These are phyloP conservation scores for Rhinophrynus dorsalis DNA, from an alignment of 2,797 vertebrate genomes.

Conservation along the genomic window DNA sequence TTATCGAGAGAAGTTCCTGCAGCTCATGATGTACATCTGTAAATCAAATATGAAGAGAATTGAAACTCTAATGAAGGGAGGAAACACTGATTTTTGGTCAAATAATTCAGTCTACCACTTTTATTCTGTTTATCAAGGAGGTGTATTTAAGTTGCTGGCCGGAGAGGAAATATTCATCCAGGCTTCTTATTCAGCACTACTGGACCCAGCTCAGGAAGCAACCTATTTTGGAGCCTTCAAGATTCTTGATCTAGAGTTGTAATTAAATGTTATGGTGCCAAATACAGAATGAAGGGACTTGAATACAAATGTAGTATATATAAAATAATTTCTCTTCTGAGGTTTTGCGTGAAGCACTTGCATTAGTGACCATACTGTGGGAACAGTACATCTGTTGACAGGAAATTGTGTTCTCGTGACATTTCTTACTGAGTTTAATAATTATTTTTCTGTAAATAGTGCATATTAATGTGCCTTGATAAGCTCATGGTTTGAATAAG, in stretches of 20 bases:
- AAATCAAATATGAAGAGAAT: constrained; percentile 81
- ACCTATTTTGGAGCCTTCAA: constrained; percentile 95
- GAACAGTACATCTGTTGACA: no score
- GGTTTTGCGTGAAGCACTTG: no score
- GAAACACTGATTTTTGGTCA: constrained; percentile 87
- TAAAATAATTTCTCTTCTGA: no score
- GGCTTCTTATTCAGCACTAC: constrained; percentile 85
- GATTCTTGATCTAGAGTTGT: constrained; percentile 78
- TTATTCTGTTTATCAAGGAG: constrained; percentile 91
- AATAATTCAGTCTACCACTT: constrained; percentile 83
- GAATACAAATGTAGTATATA: background rate
- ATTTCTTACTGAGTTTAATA: no score
- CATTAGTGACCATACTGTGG: no score
- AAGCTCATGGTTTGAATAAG: no score
- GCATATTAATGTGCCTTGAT: no score
- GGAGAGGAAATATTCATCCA: constrained; percentile 86
- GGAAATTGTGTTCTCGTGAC: no score
- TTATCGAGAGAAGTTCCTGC: constrained; percentile 72
- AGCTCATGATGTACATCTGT: constrained; percentile 88
- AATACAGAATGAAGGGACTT: background rate
- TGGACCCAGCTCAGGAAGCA: constrained; percentile 84
- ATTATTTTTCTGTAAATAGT: no score
- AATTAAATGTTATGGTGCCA: background rate
- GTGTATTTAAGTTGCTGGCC: constrained; percentile 78
- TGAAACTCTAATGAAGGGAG: constrained; percentile 84